A percentile compares a stretch with the other conserved stretches of the same genome.
Conservation (phyloP, 1,140 invertebrate species). For the Mamestra configurata region DNA sequence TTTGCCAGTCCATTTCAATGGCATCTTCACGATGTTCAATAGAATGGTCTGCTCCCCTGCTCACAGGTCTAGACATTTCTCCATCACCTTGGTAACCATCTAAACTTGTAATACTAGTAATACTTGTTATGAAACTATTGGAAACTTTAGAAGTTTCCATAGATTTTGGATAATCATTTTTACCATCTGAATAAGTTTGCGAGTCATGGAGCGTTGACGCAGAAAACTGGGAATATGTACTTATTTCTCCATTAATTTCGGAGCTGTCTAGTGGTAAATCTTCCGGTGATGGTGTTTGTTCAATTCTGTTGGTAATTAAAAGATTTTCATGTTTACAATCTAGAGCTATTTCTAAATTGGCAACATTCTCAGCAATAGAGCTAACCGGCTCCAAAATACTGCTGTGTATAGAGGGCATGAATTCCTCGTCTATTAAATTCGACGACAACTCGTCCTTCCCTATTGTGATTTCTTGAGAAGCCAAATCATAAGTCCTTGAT, state of each 20-base stretch:
- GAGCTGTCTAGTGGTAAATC: constrained; percentile 93
- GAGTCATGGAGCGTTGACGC: constrained; percentile 83
- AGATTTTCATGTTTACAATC: constrained; percentile 82
- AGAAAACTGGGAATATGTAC: constrained; percentile 83
- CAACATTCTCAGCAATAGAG: constrained; percentile 87
- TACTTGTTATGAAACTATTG: constrained; percentile 93
- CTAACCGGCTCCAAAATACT: constrained; percentile 87
- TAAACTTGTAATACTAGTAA: constrained; percentile 95
- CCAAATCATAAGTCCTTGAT: constrained; percentile 39
- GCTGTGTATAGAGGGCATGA: constrained; percentile 86
- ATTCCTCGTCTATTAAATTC: constrained; percentile 80
- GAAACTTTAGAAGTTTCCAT: constrained; percentile 89
- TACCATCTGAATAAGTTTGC: constrained; percentile 87
- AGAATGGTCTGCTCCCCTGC: constrained; percentile 92
- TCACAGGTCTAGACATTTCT: constrained; percentile 93
- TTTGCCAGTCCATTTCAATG: constrained; percentile 87
- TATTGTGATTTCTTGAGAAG: constrained; percentile 40
- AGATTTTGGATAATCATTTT: constrained; percentile 89
- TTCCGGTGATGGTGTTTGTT: constrained; percentile 94
- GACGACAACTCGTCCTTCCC: constrained; percentile 66
- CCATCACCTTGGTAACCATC: constrained; percentile 96
- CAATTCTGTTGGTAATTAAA: constrained; percentile 87
- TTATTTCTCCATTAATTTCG: constrained; percentile 88
- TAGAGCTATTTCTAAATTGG: constrained; percentile 89
- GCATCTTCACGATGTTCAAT: constrained; percentile 82